phyloP scores from a whole-genome alignment of 2,797 vertebrate genomes.

The Sparus aurata region DNA sequence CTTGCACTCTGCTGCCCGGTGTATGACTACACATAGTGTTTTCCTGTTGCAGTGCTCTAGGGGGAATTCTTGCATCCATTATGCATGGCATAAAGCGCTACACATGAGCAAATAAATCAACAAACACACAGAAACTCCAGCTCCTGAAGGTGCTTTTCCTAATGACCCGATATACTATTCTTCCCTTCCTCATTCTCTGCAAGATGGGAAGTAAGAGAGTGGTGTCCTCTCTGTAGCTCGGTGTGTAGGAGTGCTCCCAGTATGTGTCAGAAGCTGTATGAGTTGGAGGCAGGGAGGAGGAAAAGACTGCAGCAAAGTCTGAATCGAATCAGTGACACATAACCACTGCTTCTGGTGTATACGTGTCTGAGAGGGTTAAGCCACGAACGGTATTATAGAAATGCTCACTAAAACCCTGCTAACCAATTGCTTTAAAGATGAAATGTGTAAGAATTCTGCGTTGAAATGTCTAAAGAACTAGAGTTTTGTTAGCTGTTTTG shows the following conservation, averaged over 20 bases:
- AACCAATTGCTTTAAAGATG: background rate
- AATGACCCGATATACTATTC: conserved; percentile 43
- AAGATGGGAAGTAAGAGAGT: conserved; percentile 39
- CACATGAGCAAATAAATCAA: conserved; percentile 55
- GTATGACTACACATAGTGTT: conserved; percentile 33
- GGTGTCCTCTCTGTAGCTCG: conserved; percentile 48
- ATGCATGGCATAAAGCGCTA: conserved; percentile 45
- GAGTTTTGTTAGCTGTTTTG: no score
- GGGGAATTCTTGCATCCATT: conserved; percentile 46
- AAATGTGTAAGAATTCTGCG: no score
- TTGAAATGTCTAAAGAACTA: no score
- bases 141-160: conserved; percentile 45
- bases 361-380: conserved; percentile 3
- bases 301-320: conserved; percentile 61
- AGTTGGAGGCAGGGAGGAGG: conserved; percentile 58
- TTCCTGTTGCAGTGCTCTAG: conserved; percentile 28
- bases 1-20: conserved; percentile 21
- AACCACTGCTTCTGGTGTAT: conserved; percentile 45
- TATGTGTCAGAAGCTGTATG: conserved; percentile 51
- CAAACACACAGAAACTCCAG: conserved; percentile 10
- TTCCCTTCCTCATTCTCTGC: conserved; percentile 40
- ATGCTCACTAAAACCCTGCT: conserved; percentile 5
- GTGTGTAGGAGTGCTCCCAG: conserved; percentile 71
- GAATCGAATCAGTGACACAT: conserved; percentile 57
- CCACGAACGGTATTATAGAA: conserved; percentile 4